Evolutionary conservation across 2,888 invertebrate species (phyloP), one percentile per base, ranked within the genome.

Genomic region (Platerodrilus igneus): DNA sequence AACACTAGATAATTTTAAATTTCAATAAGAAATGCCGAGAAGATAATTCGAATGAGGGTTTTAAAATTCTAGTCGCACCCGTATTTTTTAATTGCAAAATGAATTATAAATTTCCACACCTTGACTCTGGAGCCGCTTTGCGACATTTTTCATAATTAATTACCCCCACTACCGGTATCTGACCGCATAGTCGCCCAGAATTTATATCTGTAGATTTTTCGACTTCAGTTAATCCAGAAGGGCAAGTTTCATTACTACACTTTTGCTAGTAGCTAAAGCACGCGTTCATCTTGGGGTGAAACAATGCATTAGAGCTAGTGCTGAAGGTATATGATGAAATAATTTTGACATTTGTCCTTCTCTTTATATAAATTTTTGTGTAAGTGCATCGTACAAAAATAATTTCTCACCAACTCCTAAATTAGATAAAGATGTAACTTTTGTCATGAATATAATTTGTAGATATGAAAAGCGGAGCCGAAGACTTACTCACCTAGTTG

Each of bases 1-100:
- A 66, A 66, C 64, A 63, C 62, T 57, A 66, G 66, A 66, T 66
- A 66, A 66, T 66, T 64, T 57, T 55, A 52, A 61, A 64, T 64
- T 65, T 63, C 65, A 63, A 66, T 65, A 63, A 61, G 59, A 60
- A 52, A 55, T 55, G 49, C 52, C 50, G 49, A 40, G 47, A 41
- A 53, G 52, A 51, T 48, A 49, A 52, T 53, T 52, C 50, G 45
- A 31, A 39, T 43, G 45, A 37, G 50, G 46, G 48, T 46, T 46
- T 42, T 49, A 46, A 45, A 47, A 48, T 46, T 45, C 41, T 27
- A 40, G 42, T 34, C 37, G 31, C 46, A 31, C 43, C 54, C 43
- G 41, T 51, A 53, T 60, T 59, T 57, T 60, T 59, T 51, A 59
- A 57, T 62, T 59, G 59, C 57, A 52, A 57, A 57, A 57, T 60